These are phyloP conservation scores for Haliclystus octoradiatus DNA, from an alignment of 30 jellyfish, hydroid and myxozoan species.

Conservation along the genomic window DNA sequence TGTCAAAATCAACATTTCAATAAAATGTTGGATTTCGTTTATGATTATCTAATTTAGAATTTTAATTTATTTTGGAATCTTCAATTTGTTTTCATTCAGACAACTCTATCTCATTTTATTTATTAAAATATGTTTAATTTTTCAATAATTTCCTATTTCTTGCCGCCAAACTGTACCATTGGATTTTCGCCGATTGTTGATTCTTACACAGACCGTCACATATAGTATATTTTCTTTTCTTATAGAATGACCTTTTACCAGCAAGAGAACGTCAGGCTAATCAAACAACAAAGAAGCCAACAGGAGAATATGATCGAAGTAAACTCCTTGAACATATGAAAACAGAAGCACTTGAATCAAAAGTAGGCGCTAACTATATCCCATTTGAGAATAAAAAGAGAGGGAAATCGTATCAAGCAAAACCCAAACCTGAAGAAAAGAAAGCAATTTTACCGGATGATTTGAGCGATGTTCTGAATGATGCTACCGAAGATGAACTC, in stretches of 20 bases:
- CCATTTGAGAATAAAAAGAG: slow-evolving; percentile 74
- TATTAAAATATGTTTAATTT: too few species aligned
- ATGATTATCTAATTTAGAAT: too few species aligned
- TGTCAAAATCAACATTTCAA: too few species aligned
- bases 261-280: slow-evolving; percentile 56
- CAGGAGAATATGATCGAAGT: slow-evolving; percentile 71
- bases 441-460: slow-evolving; percentile 72
- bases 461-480: slow-evolving; percentile 78
- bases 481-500: slow-evolving; percentile 85
- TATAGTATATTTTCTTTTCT: too few species aligned
- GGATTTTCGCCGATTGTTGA: too few species aligned
- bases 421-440: slow-evolving; percentile 41
- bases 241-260: slow-evolving; percentile 78
- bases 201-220: too few species aligned
- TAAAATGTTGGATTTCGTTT: too few species aligned
- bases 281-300: slow-evolving; percentile 68
- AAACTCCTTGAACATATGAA: slow-evolving; percentile 65
- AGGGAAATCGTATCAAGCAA: slow-evolving; percentile 74
- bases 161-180: too few species aligned
- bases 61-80: too few species aligned
- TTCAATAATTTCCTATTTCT: too few species aligned
- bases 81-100: too few species aligned
- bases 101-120: too few species aligned
- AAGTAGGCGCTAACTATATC: slow-evolving; percentile 56
- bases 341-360: slow-evolving; percentile 60